Conservation (phyloP, 2,888 invertebrate genomes). For the Operophtera brumata region DNA sequence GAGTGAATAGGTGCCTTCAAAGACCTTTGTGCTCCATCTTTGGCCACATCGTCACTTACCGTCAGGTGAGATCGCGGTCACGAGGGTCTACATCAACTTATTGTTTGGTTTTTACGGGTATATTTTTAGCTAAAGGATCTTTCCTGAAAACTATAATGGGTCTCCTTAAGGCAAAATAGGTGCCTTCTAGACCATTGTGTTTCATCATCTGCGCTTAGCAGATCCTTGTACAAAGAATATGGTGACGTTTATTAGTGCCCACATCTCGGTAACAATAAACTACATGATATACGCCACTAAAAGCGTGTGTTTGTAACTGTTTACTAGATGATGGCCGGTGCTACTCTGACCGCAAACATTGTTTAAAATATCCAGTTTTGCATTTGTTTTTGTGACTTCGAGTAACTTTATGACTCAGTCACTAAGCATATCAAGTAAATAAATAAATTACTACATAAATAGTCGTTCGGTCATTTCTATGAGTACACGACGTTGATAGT, state of each 20-base stretch:
- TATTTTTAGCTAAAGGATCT: too few relatives aligned
- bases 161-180: too few relatives aligned
- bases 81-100: too few relatives aligned
- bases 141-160: too few relatives aligned
- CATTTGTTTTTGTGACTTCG: background rate
- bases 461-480: background rate
- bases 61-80: too few relatives aligned
- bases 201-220: background rate
- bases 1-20: too few relatives aligned
- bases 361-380: background rate
- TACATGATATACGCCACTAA: slow-evolving; percentile 50
- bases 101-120: too few relatives aligned
- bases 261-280: slow-evolving; percentile 51
- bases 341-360: slow-evolving; percentile 44
- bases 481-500: slow-evolving; percentile 1
- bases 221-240: background rate
- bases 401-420: slow-evolving; percentile 1
- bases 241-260: slow-evolving; percentile 21
- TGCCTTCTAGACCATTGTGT: too few relatives aligned
- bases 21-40: too few relatives aligned
- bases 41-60: too few relatives aligned
- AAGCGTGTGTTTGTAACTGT: slow-evolving; percentile 61
- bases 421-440: background rate
- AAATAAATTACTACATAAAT: slow-evolving; percentile 1
- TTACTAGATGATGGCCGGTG: slow-evolving; percentile 45